Evolutionary conservation across 2,797 vertebrate species (phyloP), one percentile per base, ranked within the genome.

Genomic region (Sebastes iracundus): DNA sequence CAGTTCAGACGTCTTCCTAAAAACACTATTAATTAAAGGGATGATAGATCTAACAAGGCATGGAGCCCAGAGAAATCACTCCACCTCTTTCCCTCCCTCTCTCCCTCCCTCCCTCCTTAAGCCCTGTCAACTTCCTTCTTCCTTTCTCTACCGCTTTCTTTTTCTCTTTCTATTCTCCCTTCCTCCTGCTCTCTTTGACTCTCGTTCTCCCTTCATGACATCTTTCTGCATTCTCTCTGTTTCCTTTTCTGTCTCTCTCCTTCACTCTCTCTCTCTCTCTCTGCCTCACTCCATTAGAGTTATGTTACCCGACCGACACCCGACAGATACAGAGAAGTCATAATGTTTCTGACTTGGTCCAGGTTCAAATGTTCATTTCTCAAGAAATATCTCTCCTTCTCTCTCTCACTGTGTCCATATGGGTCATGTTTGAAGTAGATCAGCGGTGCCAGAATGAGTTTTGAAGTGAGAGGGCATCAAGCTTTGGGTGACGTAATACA

Each of bases 1-100:
- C 97, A 97, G 97, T 98, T 98, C 97, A 99, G 97, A 97, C 96
- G 95, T 96, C 97, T 98, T 97, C 96, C 95, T 97, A 98, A 99
- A 99, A 99, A 99, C 97, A 98, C 97, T 97, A 98, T 98, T 99
- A 98, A 99, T 99, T 99, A 99, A 98, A 98, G 96, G 96, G 96
- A 97, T 97, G 97, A 98, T 97, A 96, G 97, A 97, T 97, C 97
- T 97, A 99, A 98, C 97, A 97, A 98, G 97, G 97, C 96, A 92
- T 96, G 96, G 96, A 97, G 96, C 95, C 91, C 90, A 72, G 64
- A 87, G 83, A 86, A 96, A 94, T 95, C 94, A 94, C 93, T 89
- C 88, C 93, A 91, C 86, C 89, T 88, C 88, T 82, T 77, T 66
- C 8, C 38, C 38, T 61, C 12, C 35, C 2, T 35, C 35, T 1